Base-by-base conservation (phyloP, 2,888 invertebrate genomes). In the Drosophila subsilvestris region DNA sequence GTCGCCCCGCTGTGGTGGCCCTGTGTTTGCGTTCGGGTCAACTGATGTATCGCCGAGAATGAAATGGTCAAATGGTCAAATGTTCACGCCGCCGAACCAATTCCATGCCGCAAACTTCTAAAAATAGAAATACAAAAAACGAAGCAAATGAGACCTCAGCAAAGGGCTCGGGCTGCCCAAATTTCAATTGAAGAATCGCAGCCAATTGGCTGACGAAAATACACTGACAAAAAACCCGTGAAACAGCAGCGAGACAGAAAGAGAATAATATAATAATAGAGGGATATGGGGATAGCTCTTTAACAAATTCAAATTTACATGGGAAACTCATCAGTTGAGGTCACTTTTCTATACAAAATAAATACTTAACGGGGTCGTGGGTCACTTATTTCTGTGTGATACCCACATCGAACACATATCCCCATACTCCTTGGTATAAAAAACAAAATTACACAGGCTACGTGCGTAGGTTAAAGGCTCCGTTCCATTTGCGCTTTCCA, bases 391-490 rank as follows among this genome's bases (percentile, higher is more conserved):
- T 1, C 20, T 3, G n/a, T n/a, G n/a, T n/a, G n/a, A n/a, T n/a
- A 20, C 2, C 20, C 20, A 20, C 20, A 0, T 0, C 20, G 20
- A 20, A 2, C 20, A 20, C 20, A 20, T n/a, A n/a, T n/a, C 22
- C 27, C 8, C 27, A 1, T 7, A 8, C 27, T 27, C 27, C 8
- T 8, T 27, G 6, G 27, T 27, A 9, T 27, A 58, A 49, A 60
- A 44, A 63, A 9, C 55, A 0, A 58, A 75, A 82, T 76, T 68
- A 66, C 72, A 70, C 65, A 68, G 80, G 75, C 80, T 78, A 84
- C 81, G 87, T 81, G 87, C 87, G 85, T 86, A 72, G 63, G 50
- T 60, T 70, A 25, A 25, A 25, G 25, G 25, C 60, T 49, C 44
- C 50, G 25, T 3, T 9, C 25, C 18, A 27, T 37, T 17, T n/a